Evolutionary conservation across 2,113 vertebrate species (phyloP).

Genomic region (pig (Sus scrofa)): DNA sequence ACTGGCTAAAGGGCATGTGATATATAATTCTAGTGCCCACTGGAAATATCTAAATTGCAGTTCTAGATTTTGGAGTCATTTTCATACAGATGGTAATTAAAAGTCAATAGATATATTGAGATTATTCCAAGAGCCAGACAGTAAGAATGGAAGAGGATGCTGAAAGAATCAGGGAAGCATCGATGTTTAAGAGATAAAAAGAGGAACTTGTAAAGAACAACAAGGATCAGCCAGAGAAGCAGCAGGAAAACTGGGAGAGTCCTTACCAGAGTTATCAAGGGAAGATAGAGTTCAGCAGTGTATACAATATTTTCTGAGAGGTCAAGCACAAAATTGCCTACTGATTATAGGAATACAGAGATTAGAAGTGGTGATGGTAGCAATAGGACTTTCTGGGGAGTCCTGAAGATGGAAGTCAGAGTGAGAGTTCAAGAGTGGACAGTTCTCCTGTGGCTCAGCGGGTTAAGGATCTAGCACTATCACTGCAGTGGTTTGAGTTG

Average conservation of each 20-base stretch:
- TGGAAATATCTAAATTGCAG: neutral
- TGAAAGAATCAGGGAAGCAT: neutral
- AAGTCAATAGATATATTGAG: neutral
- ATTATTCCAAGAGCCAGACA: neutral
- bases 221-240: neutral
- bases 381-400: neutral
- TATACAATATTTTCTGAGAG: too few species aligned
- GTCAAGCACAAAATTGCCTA: neutral
- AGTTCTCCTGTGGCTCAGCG: too few species aligned
- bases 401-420: neutral
- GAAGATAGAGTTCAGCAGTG: neutral
- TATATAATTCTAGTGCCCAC: neutral
- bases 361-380: neutral
- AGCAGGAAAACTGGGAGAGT: neutral
- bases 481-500: too few species aligned
- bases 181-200: neutral
- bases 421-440: neutral
- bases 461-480: too few species aligned
- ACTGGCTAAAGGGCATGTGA: neutral
- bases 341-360: neutral
- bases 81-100: neutral
- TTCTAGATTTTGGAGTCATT: conserved; percentile 47
- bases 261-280: neutral
- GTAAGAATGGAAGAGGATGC: neutral
- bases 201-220: neutral